Evolutionary conservation across 2,797 vertebrate genomes (phyloP), one percentile per base, ranked within the genome.

Genomic region (Sebastes taczanowskii): DNA sequence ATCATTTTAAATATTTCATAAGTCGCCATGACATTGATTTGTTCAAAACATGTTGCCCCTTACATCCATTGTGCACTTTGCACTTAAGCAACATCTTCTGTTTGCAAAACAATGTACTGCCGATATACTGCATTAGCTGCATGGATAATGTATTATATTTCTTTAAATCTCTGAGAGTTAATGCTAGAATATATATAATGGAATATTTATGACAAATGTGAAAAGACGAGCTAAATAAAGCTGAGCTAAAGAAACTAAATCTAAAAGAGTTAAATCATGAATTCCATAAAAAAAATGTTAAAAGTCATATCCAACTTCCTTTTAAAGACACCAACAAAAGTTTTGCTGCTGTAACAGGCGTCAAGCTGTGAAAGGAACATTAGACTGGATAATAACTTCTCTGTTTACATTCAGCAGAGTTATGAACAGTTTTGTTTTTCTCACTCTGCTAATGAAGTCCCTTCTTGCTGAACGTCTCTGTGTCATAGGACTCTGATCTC

Each of bases 191-290:
- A 42, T 42, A 42, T 42, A 42, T 42, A 42, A 42, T 6, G 38
- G 0, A 42, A 16, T 42, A 42, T 42, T 42, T 0, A 42, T 42
- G 38, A 42, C 38, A 42, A 42, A 42, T 16, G 38, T 42, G 0
- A 42, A 42, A 67, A 52, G 20, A 11, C 18, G 20, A 60, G 29
- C 60, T 34, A 62, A 34, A 34, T 23, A 9, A 4, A 25, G 34
- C 29, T 6, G n/a, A 46, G 32, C 61, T 71, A 38, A 79, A 77
- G 53, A 52, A 74, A 58, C 25, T 7, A 4, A 29, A 67, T 53
- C 3, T 55, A 35, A 32, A 58, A 71, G 25, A 20, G 23, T 74
- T 79, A 71, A 72, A 75, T 66, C n/a, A 34, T 52, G 60, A 74
- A 42, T 77, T 22, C 7, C 14, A 18, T 20, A 27, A 77, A 71